Evolutionary conservation across 2,113 vertebrate genomes (phyloP), one percentile per base, ranked within the genome.

Genomic region (Junco hyemalis): DNA sequence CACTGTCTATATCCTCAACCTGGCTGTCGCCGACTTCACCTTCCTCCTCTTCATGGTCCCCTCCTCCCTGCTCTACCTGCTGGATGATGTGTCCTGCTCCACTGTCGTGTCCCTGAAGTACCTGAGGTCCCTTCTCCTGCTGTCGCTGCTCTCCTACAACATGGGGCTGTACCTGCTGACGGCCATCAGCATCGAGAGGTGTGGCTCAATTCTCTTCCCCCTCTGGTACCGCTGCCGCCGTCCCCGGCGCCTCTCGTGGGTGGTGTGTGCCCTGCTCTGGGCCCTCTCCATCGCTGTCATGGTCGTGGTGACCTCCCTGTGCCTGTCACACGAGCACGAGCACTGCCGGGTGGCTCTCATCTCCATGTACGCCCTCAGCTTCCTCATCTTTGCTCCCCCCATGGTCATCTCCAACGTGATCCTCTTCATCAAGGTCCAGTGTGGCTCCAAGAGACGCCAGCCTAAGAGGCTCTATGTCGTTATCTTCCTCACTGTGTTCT

Each of bases 191-290:
- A 60, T 93, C 0, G 81, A 93, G 76, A 90, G 92, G 70, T 93
- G 87, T 5, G 0, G 3, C 0, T 93, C 87, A 2, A 31, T 90
- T 7, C 81, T 90, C 56, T 96, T 93, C 19, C 91, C 97, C 0
- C 47, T 91, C 73, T 98, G 98, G 98, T 97, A 96, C 57, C 93
- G 97, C 80, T 93, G 31, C 64, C 91, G 3, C 19, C 93, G 82
- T 14, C 95, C 97, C 50, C 36, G 56, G 73, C 12, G 2, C 82
- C 63, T 61, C 16, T 97, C 98, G 0, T 83, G 82, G 0, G 20
- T 92, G 68, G 61, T 92, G 71, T 97, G 97, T 16, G 47, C 36
- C 50, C 84, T 97, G 74, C 96, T 98, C 74, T 98, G 98, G 97
- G 24, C 71, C 6, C 40, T 98, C 74, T 92, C 12, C 53, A 21